Percentiles rank a stretch among this genome's conserved stretches.
These are phyloP conservation scores for Epistrophella euchroma DNA, from an alignment of 2,888 invertebrate species.

Conservation along the genomic window DNA sequence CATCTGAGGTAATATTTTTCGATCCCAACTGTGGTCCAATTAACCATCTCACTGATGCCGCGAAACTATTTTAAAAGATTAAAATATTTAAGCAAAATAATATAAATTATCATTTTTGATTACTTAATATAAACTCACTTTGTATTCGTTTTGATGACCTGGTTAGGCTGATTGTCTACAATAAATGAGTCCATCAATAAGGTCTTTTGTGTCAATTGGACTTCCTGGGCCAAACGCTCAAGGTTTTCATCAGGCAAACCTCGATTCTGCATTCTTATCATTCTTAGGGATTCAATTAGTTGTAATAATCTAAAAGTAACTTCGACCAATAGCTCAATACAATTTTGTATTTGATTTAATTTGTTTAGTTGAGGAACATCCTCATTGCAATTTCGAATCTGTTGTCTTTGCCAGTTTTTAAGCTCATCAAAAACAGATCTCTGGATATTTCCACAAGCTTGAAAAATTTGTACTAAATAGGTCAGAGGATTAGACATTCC, in stretches of 20 bases:
- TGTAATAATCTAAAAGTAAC: constrained; percentile 13
- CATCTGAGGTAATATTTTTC: constrained; percentile 95
- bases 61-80: constrained; percentile 87
- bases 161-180: constrained; percentile 30
- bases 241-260: background rate
- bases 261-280: background rate
- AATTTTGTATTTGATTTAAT: constrained; percentile 11
- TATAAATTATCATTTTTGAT: background rate
- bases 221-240: background rate
- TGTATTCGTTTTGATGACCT: constrained; percentile 15
- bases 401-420: constrained; percentile 7
- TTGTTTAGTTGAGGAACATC: background rate
- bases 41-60: constrained; percentile 95
- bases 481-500: background rate
- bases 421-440: constrained; percentile 6
- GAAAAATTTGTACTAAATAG: background rate
- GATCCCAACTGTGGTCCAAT: constrained; percentile 97
- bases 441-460: background rate
- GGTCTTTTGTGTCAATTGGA: background rate
- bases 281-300: constrained; percentile 4
- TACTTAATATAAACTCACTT: constrained; percentile 28
- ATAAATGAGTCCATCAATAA: constrained; percentile 20
- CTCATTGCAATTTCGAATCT: background rate
- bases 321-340: constrained; percentile 15
- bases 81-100: background rate